Conservation (phyloP, 2,888 invertebrate genomes). For the Tipula helvola region DNA sequence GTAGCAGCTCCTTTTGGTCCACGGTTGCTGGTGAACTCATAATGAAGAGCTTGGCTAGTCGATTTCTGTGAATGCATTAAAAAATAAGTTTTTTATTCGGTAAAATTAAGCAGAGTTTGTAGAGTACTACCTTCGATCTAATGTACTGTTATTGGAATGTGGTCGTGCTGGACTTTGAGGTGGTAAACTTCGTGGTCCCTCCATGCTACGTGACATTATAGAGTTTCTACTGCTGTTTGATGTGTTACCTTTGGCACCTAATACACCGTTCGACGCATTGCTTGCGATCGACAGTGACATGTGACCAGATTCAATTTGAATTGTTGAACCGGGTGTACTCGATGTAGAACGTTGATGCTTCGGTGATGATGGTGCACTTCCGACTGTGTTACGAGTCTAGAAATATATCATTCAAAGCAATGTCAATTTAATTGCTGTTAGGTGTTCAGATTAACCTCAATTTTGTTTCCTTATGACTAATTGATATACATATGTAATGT, state of each 20-base stretch:
- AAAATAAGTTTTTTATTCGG: not conserved
- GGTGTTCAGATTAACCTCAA: no score
- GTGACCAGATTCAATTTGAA: conserved; percentile 14
- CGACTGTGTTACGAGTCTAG: conserved; percentile 39
- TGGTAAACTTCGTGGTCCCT: conserved; percentile 44
- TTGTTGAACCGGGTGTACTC: conserved; percentile 30
- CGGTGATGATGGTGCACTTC: conserved; percentile 47
- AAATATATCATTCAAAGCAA: not conserved
- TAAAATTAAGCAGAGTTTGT: not conserved
- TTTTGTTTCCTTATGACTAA: no score
- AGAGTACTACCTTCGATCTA: conserved; percentile 40
- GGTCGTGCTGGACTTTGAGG: conserved; percentile 34
- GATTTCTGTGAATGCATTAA: conserved; percentile 36
- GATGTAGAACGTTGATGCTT: conserved; percentile 36
- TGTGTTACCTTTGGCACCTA: conserved; percentile 17
- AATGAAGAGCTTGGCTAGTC: conserved; percentile 48
- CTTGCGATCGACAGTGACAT: conserved; percentile 26
- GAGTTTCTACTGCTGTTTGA: conserved; percentile 25
- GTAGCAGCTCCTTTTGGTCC: conserved; percentile 43
- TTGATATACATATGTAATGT: no score
- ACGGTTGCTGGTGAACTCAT: conserved; percentile 38
- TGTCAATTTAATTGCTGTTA: not conserved
- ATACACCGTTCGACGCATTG: conserved; percentile 24
- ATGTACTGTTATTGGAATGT: conserved; percentile 36
- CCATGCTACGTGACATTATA: conserved; percentile 46